Evolutionary conservation across 2,113 vertebrate species (phyloP).

Genomic region (Neolamprologus cancellatus): DNA sequence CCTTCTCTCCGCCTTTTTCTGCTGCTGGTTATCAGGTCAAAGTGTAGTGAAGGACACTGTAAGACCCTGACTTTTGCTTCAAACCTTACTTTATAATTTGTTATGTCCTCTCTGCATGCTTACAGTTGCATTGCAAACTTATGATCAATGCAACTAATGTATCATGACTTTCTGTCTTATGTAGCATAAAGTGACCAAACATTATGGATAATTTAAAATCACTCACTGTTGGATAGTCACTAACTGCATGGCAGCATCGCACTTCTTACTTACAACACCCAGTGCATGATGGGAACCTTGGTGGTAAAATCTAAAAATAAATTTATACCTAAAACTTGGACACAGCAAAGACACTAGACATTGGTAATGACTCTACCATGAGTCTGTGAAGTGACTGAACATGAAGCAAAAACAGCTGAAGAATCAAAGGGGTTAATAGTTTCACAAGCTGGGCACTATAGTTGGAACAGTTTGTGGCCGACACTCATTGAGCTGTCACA

Average conservation of each 20-base stretch:
- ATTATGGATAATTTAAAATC: background rate
- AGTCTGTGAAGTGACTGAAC: background rate
- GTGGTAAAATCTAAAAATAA: background rate
- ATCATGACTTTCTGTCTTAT: background rate
- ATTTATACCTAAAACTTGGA: background rate
- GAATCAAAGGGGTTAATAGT: background rate
- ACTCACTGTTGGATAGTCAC: background rate
- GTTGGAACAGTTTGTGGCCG: background rate
- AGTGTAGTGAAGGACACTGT: conserved; percentile 3
- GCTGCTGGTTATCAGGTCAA: conserved; percentile 37
- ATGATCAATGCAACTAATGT: background rate
- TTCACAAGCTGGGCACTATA: background rate
- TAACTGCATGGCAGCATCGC: background rate
- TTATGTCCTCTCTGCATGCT: background rate
- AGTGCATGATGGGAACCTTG: background rate
- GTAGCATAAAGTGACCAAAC: background rate
- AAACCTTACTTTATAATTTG: rapidly evolving
- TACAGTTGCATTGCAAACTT: background rate
- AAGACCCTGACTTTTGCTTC: background rate
- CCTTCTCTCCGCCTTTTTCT: background rate
- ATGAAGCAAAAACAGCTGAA: background rate
- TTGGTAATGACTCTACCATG: background rate
- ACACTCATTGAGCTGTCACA: background rate
- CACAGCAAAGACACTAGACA: background rate
- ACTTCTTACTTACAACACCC: background rate